Evolutionary conservation across 2,888 invertebrate genomes (phyloP).

Genomic region (Alloplasta piceator): DNA sequence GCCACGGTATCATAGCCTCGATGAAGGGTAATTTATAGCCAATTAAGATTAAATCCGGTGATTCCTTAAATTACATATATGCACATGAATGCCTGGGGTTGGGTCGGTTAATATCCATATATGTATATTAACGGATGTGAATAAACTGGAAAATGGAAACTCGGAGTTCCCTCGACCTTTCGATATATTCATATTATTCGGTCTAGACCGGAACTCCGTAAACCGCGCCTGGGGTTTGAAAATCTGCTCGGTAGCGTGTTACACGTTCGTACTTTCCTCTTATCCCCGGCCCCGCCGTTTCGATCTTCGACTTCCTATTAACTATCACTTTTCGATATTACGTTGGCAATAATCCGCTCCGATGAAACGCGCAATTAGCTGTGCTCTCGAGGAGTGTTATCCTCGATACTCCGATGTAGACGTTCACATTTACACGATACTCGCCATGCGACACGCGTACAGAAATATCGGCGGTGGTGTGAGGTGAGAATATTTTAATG

Average conservation of each 20-base stretch:
- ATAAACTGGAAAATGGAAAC: constrained; percentile 64
- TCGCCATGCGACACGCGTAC: neutral
- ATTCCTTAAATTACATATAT: constrained; percentile 67
- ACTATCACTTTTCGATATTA: constrained; percentile 65
- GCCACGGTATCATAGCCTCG: constrained; percentile 62
- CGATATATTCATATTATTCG: constrained; percentile 69
- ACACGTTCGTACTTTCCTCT: constrained; percentile 43
- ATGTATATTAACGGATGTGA: constrained; percentile 48
- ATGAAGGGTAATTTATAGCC: constrained; percentile 69
- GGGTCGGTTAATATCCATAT: neutral
- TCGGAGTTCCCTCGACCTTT: constrained; percentile 49
- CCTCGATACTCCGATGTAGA: constrained; percentile 14
- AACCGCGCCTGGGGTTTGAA: constrained; percentile 25
- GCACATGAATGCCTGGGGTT: constrained; percentile 4
- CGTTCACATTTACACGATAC: constrained; percentile 11
- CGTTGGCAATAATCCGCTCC: constrained; percentile 39
- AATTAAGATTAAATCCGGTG: constrained; percentile 74
- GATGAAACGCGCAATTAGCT: constrained; percentile 51
- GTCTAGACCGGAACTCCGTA: constrained; percentile 65
- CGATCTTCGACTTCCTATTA: constrained; percentile 61
- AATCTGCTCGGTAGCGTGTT: constrained; percentile 22
- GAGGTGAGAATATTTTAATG: constrained; percentile 42
- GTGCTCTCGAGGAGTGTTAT: constrained; percentile 45
- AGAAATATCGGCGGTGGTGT: constrained; percentile 21
- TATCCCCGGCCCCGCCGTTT: constrained; percentile 14